phyloP scores from a whole-genome alignment of 2,888 invertebrate genomes.

The Prenolepis imparis region DNA sequence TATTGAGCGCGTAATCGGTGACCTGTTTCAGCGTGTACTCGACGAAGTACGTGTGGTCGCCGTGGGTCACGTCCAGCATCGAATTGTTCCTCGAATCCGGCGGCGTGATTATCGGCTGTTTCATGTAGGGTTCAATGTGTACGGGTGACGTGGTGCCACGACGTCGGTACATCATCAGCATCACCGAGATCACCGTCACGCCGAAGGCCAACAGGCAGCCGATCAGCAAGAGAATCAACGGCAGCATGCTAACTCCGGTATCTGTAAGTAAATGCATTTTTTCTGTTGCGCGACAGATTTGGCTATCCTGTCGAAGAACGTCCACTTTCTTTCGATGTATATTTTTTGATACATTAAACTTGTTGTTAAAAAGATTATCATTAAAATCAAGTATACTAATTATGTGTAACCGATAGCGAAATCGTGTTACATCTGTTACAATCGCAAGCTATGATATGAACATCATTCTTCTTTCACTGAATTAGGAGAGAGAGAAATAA shows the following conservation, averaged over 20 bases:
- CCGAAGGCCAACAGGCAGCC: conserved; percentile 90
- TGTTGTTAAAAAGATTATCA: background rate
- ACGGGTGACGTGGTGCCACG: conserved; percentile 87
- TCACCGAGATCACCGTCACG: conserved; percentile 89
- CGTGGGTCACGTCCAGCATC: conserved; percentile 92
- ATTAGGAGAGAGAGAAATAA: background rate
- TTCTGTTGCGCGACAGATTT: background rate
- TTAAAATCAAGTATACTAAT: conserved; percentile 2
- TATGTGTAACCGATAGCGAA: background rate
- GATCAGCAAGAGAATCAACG: conserved; percentile 90
- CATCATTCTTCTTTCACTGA: background rate
- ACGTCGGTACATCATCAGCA: conserved; percentile 89
- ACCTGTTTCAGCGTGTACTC: conserved; percentile 92
- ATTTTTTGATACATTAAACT: background rate
- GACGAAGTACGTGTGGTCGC: conserved; percentile 94
- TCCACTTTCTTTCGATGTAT: background rate
- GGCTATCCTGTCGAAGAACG: background rate
- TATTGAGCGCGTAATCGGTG: conserved; percentile 84
- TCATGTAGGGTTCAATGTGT: conserved; percentile 85
- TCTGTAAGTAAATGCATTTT: conserved; percentile 86
- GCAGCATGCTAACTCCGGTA: conserved; percentile 90
- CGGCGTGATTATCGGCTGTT: conserved; percentile 85
- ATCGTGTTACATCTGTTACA: background rate
- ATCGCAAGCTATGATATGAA: background rate
- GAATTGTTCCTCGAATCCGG: conserved; percentile 87